Evolutionary conservation across 2,113 vertebrate genomes (phyloP).

Genomic region (Mesoclemmys tuberculata): DNA sequence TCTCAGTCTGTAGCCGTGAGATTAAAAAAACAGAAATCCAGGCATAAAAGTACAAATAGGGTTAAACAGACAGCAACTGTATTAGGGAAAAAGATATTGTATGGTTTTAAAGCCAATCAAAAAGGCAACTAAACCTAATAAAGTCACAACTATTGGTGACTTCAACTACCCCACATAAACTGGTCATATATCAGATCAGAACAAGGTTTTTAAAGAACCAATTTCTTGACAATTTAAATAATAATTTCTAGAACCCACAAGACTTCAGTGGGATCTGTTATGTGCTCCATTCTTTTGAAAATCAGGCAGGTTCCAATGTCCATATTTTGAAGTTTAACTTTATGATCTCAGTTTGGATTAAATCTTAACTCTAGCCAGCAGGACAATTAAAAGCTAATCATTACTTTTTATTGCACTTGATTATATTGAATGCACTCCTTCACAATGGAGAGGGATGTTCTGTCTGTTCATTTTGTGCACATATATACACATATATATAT

Average conservation of each 20-base stretch:
- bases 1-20: slow-evolving; percentile 71
- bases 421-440: neutral
- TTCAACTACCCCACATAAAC: slow-evolving; percentile 46
- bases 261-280: slow-evolving; percentile 7
- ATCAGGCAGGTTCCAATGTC: slow-evolving; percentile 35
- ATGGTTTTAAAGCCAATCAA: slow-evolving; percentile 61
- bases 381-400: neutral
- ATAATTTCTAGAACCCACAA: slow-evolving; percentile 43
- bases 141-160: slow-evolving; percentile 64
- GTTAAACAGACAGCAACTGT: slow-evolving; percentile 65
- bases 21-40: slow-evolving; percentile 73
- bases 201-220: slow-evolving; percentile 67
- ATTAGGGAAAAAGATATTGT: slow-evolving; percentile 55
- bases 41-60: slow-evolving; percentile 68
- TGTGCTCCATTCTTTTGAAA: slow-evolving; percentile 18
- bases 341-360: neutral
- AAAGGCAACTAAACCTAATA: slow-evolving; percentile 72
- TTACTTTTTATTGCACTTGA: neutral
- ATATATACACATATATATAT: too few relatives aligned
- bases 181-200: slow-evolving; percentile 45
- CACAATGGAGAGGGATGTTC: neutral
- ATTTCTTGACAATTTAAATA: slow-evolving; percentile 57
- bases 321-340: slow-evolving; percentile 51
- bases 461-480: neutral
- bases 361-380: neutral